Base-by-base conservation (phyloP, 2,113 vertebrate species). In the Scatophagus argus region DNA sequence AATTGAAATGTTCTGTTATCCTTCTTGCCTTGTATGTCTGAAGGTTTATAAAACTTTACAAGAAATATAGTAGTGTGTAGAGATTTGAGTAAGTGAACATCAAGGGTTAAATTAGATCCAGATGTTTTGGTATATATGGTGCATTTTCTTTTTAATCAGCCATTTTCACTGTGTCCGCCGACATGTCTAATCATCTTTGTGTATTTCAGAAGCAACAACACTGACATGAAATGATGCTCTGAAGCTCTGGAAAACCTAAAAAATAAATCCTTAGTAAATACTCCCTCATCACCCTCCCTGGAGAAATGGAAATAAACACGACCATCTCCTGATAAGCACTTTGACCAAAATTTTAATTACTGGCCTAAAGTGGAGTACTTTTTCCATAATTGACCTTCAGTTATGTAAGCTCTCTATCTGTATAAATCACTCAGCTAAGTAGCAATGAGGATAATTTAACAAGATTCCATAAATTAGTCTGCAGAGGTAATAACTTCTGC, bases 371-470 rank as follows among this genome's bases (percentile, higher is more conserved):
- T 51, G 16, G 60, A 73, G 31, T 36, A 59, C 19, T 49, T 59
- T 25, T 62, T 68, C n/a, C 36, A 21, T 55, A 41, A 52, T 61
- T 78, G 79, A 74, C 64, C 59, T 63, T 49, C 31, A 54, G 36
- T 82, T 60, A 77, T 21, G 13, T 46, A 54, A 72, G 38, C 54
- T 29, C 29, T 56, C 51, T 64, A 31, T 73, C 63, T 41, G 51
- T 78, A 52, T 55, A 32, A 70, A 70, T 78, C 64, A 65, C 21
- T 64, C 43, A 52, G 67, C 49, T 38, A 34, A 77, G 55, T 58
- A 62, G 44, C 59, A 82, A 69, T 82, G 74, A 70, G 52, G 74
- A 74, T 70, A 36, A 74, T 86, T 86, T 74, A 74, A 78, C 74
- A 65, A 65, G 64, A 69, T 70, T 65, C 59, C 64, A 79, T 82